Base-by-base conservation (phyloP, 1,140 invertebrate species). In the Agraylea sexmaculata region DNA sequence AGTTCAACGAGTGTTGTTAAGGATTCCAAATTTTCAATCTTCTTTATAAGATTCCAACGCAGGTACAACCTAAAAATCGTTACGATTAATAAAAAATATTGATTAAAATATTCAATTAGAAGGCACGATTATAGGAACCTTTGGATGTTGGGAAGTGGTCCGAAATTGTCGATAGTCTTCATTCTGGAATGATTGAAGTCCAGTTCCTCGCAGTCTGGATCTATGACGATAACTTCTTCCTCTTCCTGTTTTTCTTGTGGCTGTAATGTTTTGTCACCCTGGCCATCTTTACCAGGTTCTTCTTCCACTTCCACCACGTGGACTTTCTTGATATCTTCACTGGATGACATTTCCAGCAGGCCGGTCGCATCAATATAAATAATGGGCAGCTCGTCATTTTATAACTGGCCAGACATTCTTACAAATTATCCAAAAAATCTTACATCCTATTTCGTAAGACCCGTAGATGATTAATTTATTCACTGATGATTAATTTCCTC, bases 11-110 rank as follows among this genome's bases (percentile, higher is more conserved):
- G 64, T 13, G 76, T 87, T 2, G 66, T 72, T 5, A 92, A 59
- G 1, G 69, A 78, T 40, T 77, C 57, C 15, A 94, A 57, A 60
- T 91, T 90, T 59, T 93, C 87, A 55, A 98, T 95, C 55, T 87
- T 89, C 51, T 86, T 94, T 8, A 97, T 89, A 1, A 93, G 67
- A 67, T 98, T 98, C 83, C 93, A 94, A 30, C 91, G 75, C 16
- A 96, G 69, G 56, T 80, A 91, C 21, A 93, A 61, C 35, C 66
- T 68, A 43, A 16, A 27, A 18, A 40, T n/a, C 37, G 12, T 4
- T 3, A 5, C 17, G 5, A 35, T 23, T 22, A 37, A 34, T 22
- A 29, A 16, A 3, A n/a, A 11, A 35, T 17, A 11, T 15, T 8
- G 18, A 11, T 3, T 2, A 31, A 7, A 12, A 7, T 25, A 25